Evolutionary conservation across 2,113 vertebrate genomes (phyloP), one percentile per base, ranked within the genome.

Genomic region (Apteryx owenii): DNA sequence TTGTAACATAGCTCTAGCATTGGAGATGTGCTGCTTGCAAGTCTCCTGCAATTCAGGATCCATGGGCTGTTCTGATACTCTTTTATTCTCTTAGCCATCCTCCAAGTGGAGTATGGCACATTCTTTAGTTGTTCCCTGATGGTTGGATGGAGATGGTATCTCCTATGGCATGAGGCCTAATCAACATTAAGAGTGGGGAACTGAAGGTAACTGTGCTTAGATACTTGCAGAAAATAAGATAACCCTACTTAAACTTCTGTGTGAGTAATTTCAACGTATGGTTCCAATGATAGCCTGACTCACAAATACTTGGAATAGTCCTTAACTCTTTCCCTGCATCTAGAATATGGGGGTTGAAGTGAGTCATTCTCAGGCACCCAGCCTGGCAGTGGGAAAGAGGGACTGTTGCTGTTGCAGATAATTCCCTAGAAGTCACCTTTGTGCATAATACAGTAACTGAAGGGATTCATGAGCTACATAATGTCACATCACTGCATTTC

Each of bases 361-460:
- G 93, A 97, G 76, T 97, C 96, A 96, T 90, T 88, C 91, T 93
- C 46, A 48, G 93, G 87, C 93, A 94, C 36, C 36, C 36, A 38
- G 36, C 36, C 9, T 3, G 51, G 81, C n/a, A 38, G 23, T 86
- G 76, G 82, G 89, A 96, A 86, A 56, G 89, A 97, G 89, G 68
- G 60, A 77, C 54, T 95, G 85, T 94, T 93, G 95, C 81, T 91
- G 95, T 88, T 96, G 94, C 88, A 86, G 80, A 95, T 96, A 94
- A 90, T 97, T 97, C 93, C 93, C 85, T 95, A 91, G 93, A 97
- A 97, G 79, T 95, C 94, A 95, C 85, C 0, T 11, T 85, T 78
- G 82, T 94, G 79, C 87, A 93, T 92, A 94, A 95, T 95, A 50
- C 91, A 90, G 91, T 97, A 97, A 95, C 94, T 96, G 91, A 90